Evolutionary conservation across 2,797 vertebrate species (phyloP).

Genomic region (Lagocephalus sceleratus): DNA sequence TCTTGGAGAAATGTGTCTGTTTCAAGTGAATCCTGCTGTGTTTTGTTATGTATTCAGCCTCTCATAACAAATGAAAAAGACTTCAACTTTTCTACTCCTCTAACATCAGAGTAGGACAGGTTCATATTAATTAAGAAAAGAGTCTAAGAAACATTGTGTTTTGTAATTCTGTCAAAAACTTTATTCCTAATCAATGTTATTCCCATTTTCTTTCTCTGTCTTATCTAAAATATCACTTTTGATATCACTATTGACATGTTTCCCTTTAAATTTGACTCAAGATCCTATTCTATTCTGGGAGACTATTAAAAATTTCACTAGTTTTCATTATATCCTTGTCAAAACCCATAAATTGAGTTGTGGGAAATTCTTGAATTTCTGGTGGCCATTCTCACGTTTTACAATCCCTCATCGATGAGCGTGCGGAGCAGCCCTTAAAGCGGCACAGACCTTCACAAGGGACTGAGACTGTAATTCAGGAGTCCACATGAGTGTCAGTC

Average conservation of each 20-base stretch:
- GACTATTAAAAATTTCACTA: constrained; percentile 26
- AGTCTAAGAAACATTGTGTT: no score
- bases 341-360: constrained; percentile 26
- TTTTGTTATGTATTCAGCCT: no score
- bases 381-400: constrained; percentile 43
- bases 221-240: background rate
- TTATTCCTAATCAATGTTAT: no score
- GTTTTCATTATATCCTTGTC: constrained; percentile 9
- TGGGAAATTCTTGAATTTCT: constrained; percentile 28
- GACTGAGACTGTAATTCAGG: constrained; percentile 51
- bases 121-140: no score
- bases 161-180: no score
- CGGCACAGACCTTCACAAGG: constrained; percentile 45
- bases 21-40: background rate
- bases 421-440: constrained; percentile 53
- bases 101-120: no score
- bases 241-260: background rate
- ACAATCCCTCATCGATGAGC: constrained; percentile 45
- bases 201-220: no score
- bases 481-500: constrained; percentile 48
- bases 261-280: constrained; percentile 14
- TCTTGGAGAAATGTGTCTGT: no score
- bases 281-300: constrained; percentile 8
- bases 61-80: no score
- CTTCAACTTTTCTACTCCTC: no score